phyloP scores from a whole-genome alignment of 2,797 vertebrate species.

The Melanotaenia trifasciata region DNA sequence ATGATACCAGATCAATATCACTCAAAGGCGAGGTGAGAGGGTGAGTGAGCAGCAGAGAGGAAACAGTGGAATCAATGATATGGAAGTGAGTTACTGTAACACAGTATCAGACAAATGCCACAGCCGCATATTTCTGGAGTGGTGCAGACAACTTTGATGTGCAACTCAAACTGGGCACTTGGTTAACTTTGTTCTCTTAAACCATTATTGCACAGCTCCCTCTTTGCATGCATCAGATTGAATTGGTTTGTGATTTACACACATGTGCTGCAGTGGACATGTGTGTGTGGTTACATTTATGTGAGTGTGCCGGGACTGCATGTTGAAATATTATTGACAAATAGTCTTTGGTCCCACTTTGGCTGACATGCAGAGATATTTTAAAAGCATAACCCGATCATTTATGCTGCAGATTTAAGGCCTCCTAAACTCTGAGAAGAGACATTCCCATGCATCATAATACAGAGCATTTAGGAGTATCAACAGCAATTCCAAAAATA shows the following conservation, averaged over 20 bases:
- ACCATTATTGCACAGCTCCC: constrained; percentile 64
- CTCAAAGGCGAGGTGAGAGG: constrained; percentile 9
- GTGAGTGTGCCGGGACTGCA: constrained; percentile 22
- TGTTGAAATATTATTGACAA: constrained; percentile 9
- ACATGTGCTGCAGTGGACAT: constrained; percentile 56
- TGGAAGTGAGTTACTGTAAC: constrained; percentile 48
- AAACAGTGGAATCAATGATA: constrained; percentile 54
- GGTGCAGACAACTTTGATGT: not conserved
- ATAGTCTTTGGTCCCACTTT: constrained; percentile 64
- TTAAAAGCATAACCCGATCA: not conserved
- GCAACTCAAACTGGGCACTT: constrained; percentile 12
- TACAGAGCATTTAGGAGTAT: not conserved
- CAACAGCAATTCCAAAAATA: not conserved
- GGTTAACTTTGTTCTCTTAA: constrained; percentile 8
- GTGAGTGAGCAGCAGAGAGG: constrained; percentile 24
- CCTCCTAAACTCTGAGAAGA: not conserved
- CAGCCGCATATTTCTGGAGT: not conserved
- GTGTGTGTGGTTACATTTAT: constrained; percentile 45
- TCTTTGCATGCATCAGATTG: constrained; percentile 37
- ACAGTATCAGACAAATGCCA: constrained; percentile 14
- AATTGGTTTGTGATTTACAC: constrained; percentile 46
- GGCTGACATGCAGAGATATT: constrained; percentile 33
- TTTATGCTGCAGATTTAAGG: constrained; percentile 7
- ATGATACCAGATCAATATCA: constrained; percentile 59
- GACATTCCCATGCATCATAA: not conserved